Conservation (phyloP, 2,113 vertebrate species). For the Panurus biarmicus region DNA sequence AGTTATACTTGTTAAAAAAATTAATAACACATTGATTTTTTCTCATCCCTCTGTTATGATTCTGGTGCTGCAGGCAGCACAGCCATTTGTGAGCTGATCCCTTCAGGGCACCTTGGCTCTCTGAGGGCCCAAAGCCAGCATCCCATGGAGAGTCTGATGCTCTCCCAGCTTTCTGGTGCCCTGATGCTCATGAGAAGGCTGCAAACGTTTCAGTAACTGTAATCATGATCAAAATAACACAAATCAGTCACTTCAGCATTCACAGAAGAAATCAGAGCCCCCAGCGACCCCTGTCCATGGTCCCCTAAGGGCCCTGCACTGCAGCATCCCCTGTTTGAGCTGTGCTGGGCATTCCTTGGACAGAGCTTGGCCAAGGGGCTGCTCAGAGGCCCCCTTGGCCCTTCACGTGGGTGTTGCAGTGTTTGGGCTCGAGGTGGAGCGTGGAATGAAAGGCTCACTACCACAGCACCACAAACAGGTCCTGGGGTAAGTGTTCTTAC, state of each 20-base stretch:
- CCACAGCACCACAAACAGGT: background rate
- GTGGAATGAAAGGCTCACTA: background rate
- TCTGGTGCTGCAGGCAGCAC: background rate
- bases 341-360: rapidly evolving
- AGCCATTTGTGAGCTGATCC: background rate
- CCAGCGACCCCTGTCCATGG: rapidly evolving
- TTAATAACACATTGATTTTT: background rate
- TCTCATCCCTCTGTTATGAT: background rate
- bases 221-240: background rate
- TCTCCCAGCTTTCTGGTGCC: background rate
- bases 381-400: background rate
- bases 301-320: background rate
- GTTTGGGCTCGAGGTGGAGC: rapidly evolving
- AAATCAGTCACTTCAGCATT: background rate
- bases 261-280: background rate
- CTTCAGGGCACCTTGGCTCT: background rate
- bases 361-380: background rate
- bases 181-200: background rate
- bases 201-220: background rate
- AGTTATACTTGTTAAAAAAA: background rate
- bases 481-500: background rate
- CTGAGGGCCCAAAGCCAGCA: background rate
- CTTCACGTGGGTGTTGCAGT: rapidly evolving
- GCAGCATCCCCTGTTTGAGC: rapidly evolving
- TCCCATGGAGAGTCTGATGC: rapidly evolving